Base-by-base conservation (phyloP, 2,113 vertebrate species). In the Eleginops maclovinus region DNA sequence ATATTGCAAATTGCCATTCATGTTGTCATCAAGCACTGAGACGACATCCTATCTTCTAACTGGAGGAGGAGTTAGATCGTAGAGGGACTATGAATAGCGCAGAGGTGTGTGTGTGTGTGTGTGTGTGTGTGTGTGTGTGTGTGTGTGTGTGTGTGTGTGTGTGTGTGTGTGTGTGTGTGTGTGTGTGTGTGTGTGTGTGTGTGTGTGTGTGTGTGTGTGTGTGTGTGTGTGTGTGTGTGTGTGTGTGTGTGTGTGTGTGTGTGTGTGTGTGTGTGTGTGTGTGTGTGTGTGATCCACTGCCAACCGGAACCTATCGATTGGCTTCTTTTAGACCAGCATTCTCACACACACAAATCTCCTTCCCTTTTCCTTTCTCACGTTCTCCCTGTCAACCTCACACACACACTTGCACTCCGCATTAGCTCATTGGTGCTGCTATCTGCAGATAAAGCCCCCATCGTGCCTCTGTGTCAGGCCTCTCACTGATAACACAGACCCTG, bases 401-500 rank as follows among this genome's bases (percentile, higher is more conserved):
- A 71, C 40, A 68, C 47, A 44, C 78, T 56, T 60, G 70, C 72
- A 15, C 24, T n/a, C 24, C 0, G n/a, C 64, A 70, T 53, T 68
- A 21, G 16, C 44, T 74, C 6, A 2, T 62, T 82, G 56, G n/a
- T 36, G 46, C 26, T 72, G 78, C 41, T 78, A 31, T 83, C 81
- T 69, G 41, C 53, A 89, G 89, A 92, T 89, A 87, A 90, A 65
- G 61, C 47, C n/a, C 50, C 40, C 11, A 62, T 85, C 21, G 59
- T 53, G 19, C 44, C 10, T 46, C 36, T 24, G 1, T 85, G 87
- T 81, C 78, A 55, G 67, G 70, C 56, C 44, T 44, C 3, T 68
- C 2, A 21, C 67, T 86, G 90, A 90, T 93, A 86, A 85, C 22
- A 41, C 19, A 11, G 12, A 53, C 31, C 16, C 40, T 51, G 53